Evolutionary conservation across 2,113 vertebrate species (phyloP).

Genomic region (Anoplopoma fimbria): DNA sequence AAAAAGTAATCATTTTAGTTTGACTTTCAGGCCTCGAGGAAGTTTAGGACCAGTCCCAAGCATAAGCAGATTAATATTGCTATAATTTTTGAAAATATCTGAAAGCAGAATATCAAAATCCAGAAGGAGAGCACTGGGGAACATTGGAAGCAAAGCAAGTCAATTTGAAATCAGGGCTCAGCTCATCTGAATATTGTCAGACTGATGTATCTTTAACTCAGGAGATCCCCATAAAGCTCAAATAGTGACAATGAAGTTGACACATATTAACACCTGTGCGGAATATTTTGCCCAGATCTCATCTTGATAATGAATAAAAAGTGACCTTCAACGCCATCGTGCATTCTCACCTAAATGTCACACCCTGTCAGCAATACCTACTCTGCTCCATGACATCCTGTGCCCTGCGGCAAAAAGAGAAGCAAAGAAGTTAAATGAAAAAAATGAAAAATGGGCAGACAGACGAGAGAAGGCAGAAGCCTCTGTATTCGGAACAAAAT

Average conservation of each 20-base stretch:
- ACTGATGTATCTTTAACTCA: conserved; percentile 37
- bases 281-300: conserved; percentile 53
- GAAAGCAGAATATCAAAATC: conserved; percentile 26
- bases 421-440: conserved; percentile 49
- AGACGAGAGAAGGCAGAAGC: conserved; percentile 16
- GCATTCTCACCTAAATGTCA: conserved; percentile 53
- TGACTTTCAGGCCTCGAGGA: neutral
- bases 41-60: conserved; percentile 31
- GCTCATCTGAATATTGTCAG: conserved; percentile 46
- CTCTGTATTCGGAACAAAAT: conserved; percentile 60
- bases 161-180: conserved; percentile 45
- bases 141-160: conserved; percentile 19
- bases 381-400: conserved; percentile 54
- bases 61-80: conserved; percentile 27
- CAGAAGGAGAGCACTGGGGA: conserved; percentile 23
- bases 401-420: conserved; percentile 52
- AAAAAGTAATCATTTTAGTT: conserved; percentile 12
- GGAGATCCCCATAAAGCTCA: conserved; percentile 45
- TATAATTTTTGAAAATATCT: conserved; percentile 28
- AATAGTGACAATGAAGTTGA: conserved; percentile 50
- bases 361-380: conserved; percentile 54
- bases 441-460: conserved; percentile 51
- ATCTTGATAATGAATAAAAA: conserved; percentile 64
- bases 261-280: conserved; percentile 47
- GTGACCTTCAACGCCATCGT: conserved; percentile 57